Evolutionary conservation across 2,797 vertebrate species (phyloP), one percentile per base, ranked within the genome.

Genomic region (Steatocranus sp.): DNA sequence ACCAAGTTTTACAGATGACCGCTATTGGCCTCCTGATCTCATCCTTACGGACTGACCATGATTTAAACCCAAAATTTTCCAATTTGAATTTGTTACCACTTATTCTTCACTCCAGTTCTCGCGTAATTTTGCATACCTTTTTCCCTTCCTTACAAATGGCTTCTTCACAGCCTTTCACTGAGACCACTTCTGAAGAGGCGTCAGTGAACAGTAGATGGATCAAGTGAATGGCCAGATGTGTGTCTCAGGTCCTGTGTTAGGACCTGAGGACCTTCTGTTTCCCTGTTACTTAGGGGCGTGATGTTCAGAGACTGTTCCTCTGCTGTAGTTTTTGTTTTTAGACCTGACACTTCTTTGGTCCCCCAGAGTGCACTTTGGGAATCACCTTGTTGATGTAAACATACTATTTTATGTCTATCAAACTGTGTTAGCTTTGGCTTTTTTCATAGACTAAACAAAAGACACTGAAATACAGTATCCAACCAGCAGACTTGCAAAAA

Each of bases 381-480:
- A 15, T 38, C 61, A 15, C 1, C 30, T 66, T 23, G 10, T 23
- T 23, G 61, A 38, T 1, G 18, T 38, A 66, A 38, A 66, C n/a
- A 23, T 66, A 38, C 34, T 38, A 38, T 66, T 38, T 63, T 58
- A 14, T 14, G 18, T 8, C n/a, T 20, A 12, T 38, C 58, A 63
- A 63, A 63, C 58, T 36, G 1, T 12, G 58, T 20, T 63, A 36
- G 32, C 32, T 8, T 63, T 63, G n/a, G n/a, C 34, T 20, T 66
- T 66, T 66, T 66, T 38, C 34, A 14, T 63, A 63, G 36, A 1
- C 20, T 14, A 36, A 18, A 32, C 27, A 30, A 36, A 36, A 63
- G 32, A 36, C 1, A 63, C 5, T 0, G 58, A n/a, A 38, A 23
- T 4, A 23, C 30, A 34, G 18, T 12, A 38, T 23, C n/a, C n/a